Evolutionary conservation across 23 tunicate genomes (phyloP).

Genomic region (Styela clava): DNA sequence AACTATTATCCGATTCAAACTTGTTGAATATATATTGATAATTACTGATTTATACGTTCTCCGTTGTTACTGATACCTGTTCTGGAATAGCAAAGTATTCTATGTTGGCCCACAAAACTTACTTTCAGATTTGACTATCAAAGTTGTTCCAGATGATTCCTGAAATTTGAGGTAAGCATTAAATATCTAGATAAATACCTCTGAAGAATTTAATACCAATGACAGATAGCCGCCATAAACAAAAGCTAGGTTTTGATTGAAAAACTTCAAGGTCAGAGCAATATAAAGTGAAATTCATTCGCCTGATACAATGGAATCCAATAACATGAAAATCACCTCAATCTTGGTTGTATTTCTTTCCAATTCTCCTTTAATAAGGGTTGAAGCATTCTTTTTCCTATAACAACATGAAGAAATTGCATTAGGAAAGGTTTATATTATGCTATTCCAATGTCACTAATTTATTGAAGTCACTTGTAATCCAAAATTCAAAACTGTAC

Average conservation of each 20-base stretch:
- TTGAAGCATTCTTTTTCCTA: not conserved
- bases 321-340: not conserved
- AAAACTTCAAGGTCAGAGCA: not conserved
- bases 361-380: not conserved
- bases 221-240: too few species aligned
- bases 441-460: too few species aligned
- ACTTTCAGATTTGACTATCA: not conserved
- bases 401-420: not conserved
- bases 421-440: not conserved
- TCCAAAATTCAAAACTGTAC: too few species aligned
- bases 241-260: too few species aligned
- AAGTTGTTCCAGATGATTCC: not conserved
- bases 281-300: not conserved
- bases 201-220: too few species aligned
- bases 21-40: too few species aligned
- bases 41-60: not conserved
- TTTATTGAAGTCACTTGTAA: too few species aligned
- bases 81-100: not conserved
- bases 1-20: not conserved
- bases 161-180: too few species aligned
- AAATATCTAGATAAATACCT: too few species aligned
- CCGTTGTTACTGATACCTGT: not conserved
- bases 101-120: not conserved
- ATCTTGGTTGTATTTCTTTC: not conserved
- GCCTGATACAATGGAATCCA: not conserved